A percentile compares a stretch with the other conserved stretches of the same genome.
These are phyloP conservation scores for Argopecten irradians DNA, from an alignment of 1,140 invertebrate genomes.

Conservation along the genomic window DNA sequence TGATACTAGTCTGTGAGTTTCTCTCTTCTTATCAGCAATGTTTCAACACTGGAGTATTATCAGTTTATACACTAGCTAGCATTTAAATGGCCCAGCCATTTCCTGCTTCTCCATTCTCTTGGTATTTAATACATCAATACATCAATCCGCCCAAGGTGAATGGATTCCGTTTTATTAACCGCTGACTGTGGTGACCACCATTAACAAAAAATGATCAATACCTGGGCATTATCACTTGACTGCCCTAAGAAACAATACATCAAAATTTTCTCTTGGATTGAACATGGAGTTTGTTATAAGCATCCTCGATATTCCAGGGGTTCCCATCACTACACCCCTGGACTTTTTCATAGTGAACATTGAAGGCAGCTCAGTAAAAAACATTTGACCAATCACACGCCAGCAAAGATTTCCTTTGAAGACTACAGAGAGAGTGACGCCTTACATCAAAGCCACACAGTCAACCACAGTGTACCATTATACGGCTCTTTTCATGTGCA, in stretches of 20 bases:
- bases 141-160: background rate
- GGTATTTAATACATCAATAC: conserved; percentile 2
- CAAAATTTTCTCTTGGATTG: background rate
- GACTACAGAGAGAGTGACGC: too few relatives aligned
- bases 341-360: too few relatives aligned
- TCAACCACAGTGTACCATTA: too few relatives aligned
- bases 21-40: background rate
- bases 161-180: background rate
- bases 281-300: background rate
- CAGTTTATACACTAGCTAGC: background rate
- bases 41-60: background rate
- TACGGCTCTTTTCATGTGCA: too few relatives aligned
- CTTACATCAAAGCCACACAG: too few relatives aligned
- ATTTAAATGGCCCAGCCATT: background rate
- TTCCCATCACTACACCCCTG: too few relatives aligned
- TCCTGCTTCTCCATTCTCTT: background rate
- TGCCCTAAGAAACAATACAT: background rate
- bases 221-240: background rate
- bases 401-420: too few relatives aligned
- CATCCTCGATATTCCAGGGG: background rate
- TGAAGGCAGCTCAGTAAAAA: too few relatives aligned
- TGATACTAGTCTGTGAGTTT: background rate
- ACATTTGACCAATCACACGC: too few relatives aligned
- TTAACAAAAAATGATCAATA: background rate
- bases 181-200: background rate